A percentile compares a stretch with the other conserved stretches of the same genome.
Conservation (phyloP, 2,888 invertebrate genomes). For the Cerceris ruficornis region DNA sequence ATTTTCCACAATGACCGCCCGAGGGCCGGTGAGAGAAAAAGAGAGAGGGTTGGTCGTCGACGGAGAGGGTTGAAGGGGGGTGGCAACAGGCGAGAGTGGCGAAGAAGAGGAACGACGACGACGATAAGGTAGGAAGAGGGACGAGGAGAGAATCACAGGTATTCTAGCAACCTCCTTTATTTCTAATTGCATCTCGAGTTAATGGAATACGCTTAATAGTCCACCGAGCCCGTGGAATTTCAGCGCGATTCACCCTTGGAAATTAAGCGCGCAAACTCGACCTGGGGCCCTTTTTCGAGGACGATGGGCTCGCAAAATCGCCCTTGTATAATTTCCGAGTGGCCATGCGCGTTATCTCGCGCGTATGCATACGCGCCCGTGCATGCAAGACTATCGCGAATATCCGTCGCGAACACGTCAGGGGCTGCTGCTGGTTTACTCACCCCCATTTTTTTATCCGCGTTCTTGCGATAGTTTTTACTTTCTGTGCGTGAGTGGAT, state of each 20-base stretch:
- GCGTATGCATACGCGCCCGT: background rate
- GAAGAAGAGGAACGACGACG: background rate
- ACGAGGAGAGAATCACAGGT: conserved; percentile 49
- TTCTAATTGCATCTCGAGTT: conserved; percentile 73
- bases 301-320: conserved; percentile 3
- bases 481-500: no score
- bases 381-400: no score
- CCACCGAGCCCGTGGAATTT: conserved; percentile 58
- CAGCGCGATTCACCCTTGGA: conserved; percentile 50
- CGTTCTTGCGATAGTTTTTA: no score
- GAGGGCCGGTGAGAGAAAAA: conserved; percentile 10
- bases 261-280: conserved; percentile 56
- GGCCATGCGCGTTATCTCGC: conserved; percentile 7
- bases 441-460: no score
- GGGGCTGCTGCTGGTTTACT: no score
- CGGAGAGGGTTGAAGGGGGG: background rate
- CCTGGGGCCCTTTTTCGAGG: conserved; percentile 26
- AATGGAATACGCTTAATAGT: conserved; percentile 69
- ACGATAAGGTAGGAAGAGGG: conserved; percentile 4
- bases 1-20: conserved; percentile 44
- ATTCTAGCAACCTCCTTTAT: conserved; percentile 69
- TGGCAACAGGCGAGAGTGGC: background rate
- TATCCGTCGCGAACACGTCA: no score
- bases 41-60: conserved; percentile 17
- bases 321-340: background rate